Evolutionary conservation across 2,888 invertebrate genomes (phyloP), one percentile per base, ranked within the genome.

Genomic region (Tiliacea aurago): DNA sequence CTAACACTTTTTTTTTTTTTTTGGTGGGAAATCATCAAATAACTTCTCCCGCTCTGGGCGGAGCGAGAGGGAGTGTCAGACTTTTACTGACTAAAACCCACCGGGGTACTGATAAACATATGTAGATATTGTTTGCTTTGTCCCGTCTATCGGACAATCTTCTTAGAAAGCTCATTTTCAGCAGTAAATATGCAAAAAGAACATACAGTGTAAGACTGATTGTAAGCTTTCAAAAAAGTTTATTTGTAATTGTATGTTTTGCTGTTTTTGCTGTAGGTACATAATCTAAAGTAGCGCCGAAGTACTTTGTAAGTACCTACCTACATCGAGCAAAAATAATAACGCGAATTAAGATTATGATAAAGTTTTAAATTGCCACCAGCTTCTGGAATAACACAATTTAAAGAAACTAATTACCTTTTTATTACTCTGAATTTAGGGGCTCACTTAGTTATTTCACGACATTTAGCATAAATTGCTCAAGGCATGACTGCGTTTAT

Each of bases 381-480:
- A 43, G 23, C 41, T 53, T 63, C 23, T n/a, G 28, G 20, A 72
- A 77, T 76, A 41, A 72, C 23, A 56, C 62, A 41, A 66, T 33
- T 67, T 78, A 66, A 58, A 63, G 43, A 18, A 66, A 58, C 45
- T 76, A 66, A 77, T 77, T 76, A 76, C 41, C 6, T 59, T 55
- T 55, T 62, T 41, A 51, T 47, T 73, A 41, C 45, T 51, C 23
- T 33, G 51, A 63, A 78, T 63, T 77, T 66, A 23, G 51, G 62
- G 49, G 41, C 45, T 53, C n/a, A 78, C 51, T 73, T 63, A 11
- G 59, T 78, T 51, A 73, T 67, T 78, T 56, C 15, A 41, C 66
- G 66, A 63, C 33, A 78, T 45, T 78, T 78, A 78, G 62, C 77
- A 78, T 78, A 78, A 78, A 78, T 78, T 73, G 77, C 77, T 73